Evolutionary conservation across 2,888 invertebrate species (phyloP).

Genomic region (Athrips mouffetella): DNA sequence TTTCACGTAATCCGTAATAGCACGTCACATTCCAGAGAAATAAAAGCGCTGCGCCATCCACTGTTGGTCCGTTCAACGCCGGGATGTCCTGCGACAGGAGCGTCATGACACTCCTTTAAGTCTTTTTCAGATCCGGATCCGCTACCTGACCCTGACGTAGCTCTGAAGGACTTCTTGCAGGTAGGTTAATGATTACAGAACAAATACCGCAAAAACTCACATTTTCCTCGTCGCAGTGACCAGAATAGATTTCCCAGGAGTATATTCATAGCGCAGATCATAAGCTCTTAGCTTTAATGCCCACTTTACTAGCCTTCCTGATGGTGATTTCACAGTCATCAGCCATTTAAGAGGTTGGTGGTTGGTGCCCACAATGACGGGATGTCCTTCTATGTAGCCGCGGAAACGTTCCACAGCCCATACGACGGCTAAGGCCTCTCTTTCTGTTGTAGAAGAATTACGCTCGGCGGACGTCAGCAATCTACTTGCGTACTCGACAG

Average conservation of each 20-base stretch:
- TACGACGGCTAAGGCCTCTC: no score
- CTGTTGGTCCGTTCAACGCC: not conserved
- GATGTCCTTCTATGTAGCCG: no score
- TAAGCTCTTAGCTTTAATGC: conserved; percentile 42
- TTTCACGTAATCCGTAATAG: conserved; percentile 16
- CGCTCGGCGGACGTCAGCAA: no score
- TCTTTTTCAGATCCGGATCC: conserved; percentile 23
- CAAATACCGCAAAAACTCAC: conserved; percentile 22
- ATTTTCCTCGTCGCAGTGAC: conserved; percentile 16
- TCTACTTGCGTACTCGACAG: no score
- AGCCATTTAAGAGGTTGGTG: no score
- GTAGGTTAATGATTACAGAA: conserved; percentile 22
- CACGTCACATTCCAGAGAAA: not conserved
- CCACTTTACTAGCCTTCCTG: conserved; percentile 56
- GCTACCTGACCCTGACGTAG: conserved; percentile 18
- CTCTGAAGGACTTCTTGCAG: conserved; percentile 12
- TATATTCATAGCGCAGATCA: conserved; percentile 40
- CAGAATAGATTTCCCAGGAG: conserved; percentile 38
- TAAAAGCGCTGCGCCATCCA: not conserved
- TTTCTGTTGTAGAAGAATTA: no score
- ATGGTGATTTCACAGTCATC: no score
- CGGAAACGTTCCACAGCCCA: no score
- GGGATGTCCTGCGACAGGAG: not conserved
- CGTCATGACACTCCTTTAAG: conserved; percentile 9
- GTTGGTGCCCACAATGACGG: no score